These are phyloP conservation scores for Holothuria glaberrima DNA, from an alignment of 35 echinoderm and acorn worm species.

Conservation along the genomic window DNA sequence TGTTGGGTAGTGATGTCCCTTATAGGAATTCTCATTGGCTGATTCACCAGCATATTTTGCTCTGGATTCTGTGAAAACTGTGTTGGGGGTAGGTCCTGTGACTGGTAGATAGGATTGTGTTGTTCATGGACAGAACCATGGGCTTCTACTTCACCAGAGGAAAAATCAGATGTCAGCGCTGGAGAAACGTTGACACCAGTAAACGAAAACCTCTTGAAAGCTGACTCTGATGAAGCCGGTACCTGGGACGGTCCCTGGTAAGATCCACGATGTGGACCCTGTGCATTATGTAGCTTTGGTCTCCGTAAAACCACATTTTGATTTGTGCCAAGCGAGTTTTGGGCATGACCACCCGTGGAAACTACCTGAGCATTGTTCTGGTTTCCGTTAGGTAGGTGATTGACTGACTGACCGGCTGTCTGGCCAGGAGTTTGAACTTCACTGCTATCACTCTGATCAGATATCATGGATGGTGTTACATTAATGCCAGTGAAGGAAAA, in stretches of 20 bases:
- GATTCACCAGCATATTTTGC: background rate
- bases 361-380: slow-evolving; percentile 15
- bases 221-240: slow-evolving; percentile 64
- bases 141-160: background rate
- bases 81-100: background rate
- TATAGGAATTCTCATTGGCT: background rate
- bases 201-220: slow-evolving; percentile 81
- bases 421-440: slow-evolving; percentile 31
- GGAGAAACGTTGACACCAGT: slow-evolving; percentile 67
- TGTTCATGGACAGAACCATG: slow-evolving; percentile 37
- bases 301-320: slow-evolving; percentile 16
- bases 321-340: background rate
- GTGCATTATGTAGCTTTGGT: slow-evolving; percentile 8
- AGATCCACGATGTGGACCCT: background rate
- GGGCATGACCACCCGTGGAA: background rate
- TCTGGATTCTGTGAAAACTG: background rate
- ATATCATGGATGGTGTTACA: slow-evolving; percentile 73
- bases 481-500: slow-evolving; percentile 78
- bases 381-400: slow-evolving; percentile 25
- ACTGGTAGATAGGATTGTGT: slow-evolving; percentile 53
- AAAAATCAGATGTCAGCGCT: slow-evolving; percentile 55
- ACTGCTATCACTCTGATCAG: slow-evolving; percentile 38
- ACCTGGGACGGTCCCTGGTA: slow-evolving; percentile 5
- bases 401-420: background rate
- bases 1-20: background rate